Percentiles rank a stretch among this genome's conserved stretches.
phyloP scores from a whole-genome alignment of 2,113 vertebrate genomes.

The Sebastes fasciatus region DNA sequence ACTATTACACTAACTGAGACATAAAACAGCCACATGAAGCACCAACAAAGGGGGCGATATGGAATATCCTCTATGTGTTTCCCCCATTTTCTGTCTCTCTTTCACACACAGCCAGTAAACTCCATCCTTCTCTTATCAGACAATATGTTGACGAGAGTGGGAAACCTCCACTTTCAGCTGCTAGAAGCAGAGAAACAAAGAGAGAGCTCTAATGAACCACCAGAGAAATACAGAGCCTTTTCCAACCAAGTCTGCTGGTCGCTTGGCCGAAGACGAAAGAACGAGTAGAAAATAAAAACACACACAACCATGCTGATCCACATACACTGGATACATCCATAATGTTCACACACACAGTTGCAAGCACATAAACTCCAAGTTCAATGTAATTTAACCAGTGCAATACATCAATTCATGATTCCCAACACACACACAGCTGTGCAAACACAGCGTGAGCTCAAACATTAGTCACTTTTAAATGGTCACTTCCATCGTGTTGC shows the following conservation, averaged over 20 bases:
- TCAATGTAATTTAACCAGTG: neutral
- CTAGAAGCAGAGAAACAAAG: neutral
- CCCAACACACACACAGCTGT: neutral
- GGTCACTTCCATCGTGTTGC: neutral
- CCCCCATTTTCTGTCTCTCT: neutral
- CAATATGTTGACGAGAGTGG: neutral
- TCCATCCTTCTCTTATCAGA: neutral
- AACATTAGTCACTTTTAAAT: slow-evolving; percentile 17
- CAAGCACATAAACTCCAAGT: neutral
- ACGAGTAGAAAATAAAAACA: neutral
- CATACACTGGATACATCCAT: neutral
- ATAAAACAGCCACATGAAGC: neutral
- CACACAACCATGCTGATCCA: neutral
- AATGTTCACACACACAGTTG: neutral
- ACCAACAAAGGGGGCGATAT: neutral
- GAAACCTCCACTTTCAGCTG: neutral
- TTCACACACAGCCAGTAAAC: neutral
- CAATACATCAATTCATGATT: neutral
- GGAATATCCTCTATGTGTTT: neutral
- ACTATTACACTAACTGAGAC: neutral
- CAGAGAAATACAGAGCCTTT: neutral
- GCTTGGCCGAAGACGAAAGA: neutral
- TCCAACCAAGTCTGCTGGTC: neutral
- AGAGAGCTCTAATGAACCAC: slow-evolving; percentile 22
- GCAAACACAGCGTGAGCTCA: neutral